Evolutionary conservation across 1,140 invertebrate species (phyloP), one percentile per base, ranked within the genome.

Genomic region (Drosophila leontia): DNA sequence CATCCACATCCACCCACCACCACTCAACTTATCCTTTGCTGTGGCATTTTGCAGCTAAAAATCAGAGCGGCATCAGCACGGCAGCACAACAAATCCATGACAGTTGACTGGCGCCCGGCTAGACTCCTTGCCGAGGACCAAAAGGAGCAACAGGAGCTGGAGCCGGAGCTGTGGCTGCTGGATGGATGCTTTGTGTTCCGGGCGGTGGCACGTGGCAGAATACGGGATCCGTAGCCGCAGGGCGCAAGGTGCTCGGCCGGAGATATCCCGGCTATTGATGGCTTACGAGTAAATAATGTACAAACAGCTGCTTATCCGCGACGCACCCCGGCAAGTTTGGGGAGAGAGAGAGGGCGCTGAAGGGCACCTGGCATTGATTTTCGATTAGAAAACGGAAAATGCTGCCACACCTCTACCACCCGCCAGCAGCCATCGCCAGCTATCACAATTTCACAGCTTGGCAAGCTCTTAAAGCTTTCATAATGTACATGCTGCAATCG

Each of bases 281-380:
- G 78, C 81, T 90, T 90, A 90, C 81, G 81, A 85, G 85, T 90
- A 90, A 90, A 90, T 90, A 90, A 90, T 90, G 86, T 90, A 90
- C 86, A 90, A 90, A 90, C 85, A 90, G 81, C 85, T 90, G 85
- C 85, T 90, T 85, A 85, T 90, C 75, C 85, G 60, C 81, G 53
- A 75, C 68, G 75, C 64, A 63, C 35, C 23, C 42, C 11, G 29
- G 12, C 2, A 39, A 9, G n/a, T 23, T 39, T 7, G 35, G 17
- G 12, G 44, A 9, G 26, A 29, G 1, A 23, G 58, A 44, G 26
- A 13, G 17, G 23, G 12, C 17, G 35, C 42, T 39, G 35, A 42
- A 48, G 74, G 72, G 59, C 61, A 58, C 76, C 63, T 82, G 85
- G 70, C 85, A 90, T 90, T 90, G 85, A 90, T 82, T 90, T 90